These are phyloP conservation scores for Alloscopus bannaensis DNA, from an alignment of 2,888 invertebrate species.

Conservation along the genomic window DNA sequence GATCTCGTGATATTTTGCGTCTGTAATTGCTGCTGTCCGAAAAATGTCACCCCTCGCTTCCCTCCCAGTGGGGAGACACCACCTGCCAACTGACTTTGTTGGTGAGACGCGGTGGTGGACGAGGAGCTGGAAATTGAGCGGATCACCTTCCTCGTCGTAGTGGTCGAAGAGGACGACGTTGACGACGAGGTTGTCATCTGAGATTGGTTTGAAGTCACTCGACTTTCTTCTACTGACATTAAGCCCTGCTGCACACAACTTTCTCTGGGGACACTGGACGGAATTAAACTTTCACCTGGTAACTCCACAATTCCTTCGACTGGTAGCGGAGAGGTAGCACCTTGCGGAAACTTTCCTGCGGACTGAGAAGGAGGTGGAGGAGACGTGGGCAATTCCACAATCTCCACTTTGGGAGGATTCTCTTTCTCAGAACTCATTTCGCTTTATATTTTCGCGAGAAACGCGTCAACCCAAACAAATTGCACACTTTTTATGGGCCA, in stretches of 20 bases:
- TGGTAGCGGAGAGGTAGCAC: constrained; percentile 8
- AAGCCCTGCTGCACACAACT: neutral
- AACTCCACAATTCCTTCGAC: constrained; percentile 52
- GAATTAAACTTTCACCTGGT: constrained; percentile 55
- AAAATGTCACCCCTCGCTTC: constrained; percentile 48
- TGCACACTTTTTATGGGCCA: neutral
- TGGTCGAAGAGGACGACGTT: constrained; percentile 37
- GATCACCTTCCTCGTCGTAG: constrained; percentile 50
- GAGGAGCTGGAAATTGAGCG: constrained; percentile 48
- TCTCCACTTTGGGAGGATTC: constrained; percentile 42
- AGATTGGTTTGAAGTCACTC: constrained; percentile 28
- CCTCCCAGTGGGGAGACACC: neutral
- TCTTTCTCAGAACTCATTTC: neutral
- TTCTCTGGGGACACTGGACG: neutral
- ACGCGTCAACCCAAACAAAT: neutral
- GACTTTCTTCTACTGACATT: neutral
- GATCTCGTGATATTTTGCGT: constrained; percentile 11
- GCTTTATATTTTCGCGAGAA: neutral
- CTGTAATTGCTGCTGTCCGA: constrained; percentile 34
- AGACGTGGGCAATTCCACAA: constrained; percentile 55
- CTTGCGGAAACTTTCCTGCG: constrained; percentile 14
- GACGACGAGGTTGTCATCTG: constrained; percentile 41
- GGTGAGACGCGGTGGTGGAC: constrained; percentile 21
- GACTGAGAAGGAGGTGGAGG: constrained; percentile 38
- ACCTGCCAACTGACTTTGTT: constrained; percentile 6